Evolutionary conservation across 2,113 vertebrate genomes (phyloP), one percentile per base, ranked within the genome.

Genomic region (Megaleporinus macrocephalus): DNA sequence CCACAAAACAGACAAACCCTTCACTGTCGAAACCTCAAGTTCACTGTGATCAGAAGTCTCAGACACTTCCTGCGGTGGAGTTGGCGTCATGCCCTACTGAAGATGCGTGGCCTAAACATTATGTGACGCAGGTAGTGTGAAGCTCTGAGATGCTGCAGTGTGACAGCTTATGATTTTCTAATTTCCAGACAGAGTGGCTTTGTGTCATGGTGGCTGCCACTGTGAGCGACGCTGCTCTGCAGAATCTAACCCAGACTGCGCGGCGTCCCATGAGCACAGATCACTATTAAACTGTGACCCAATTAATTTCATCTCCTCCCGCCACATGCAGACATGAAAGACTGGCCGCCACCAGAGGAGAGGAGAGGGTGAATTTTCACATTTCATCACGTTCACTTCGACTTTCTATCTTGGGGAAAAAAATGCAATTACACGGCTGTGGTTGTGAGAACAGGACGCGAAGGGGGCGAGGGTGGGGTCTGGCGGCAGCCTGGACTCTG

Each of bases 371-470:
- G 79, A 86, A 90, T 91, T 85, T 87, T 83, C 79, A 85, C 83
- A 92, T 90, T 91, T 90, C 87, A 75, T 85, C 61, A 85, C 73
- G 84, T 88, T 89, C 82, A 84, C 75, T 86, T 90, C 74, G 86
- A 89, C 86, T 88, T 89, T 92, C 86, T 89, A 89, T 88, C 87
- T 82, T 65, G 53, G 83, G 86, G 76, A 83, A 73, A 88, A 88
- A 92, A 92, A 92, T 87, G 92, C 93, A 94, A 93, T 94, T 93
- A 93, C 92, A 91, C 87, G 86, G 89, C 90, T 76, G 76, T 78
- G 82, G 78, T 75, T 30, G 71, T 83, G 86, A 80, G 71, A 81
- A 80, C 24, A 74, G 76, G 83, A 80, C 49, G 80, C 83, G 84
- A 72, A 73, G 76, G 78, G 82, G 72, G 84, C 30, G 51, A 73